Evolutionary conservation across 2,888 invertebrate genomes (phyloP).

Genomic region (Noctua comes): DNA sequence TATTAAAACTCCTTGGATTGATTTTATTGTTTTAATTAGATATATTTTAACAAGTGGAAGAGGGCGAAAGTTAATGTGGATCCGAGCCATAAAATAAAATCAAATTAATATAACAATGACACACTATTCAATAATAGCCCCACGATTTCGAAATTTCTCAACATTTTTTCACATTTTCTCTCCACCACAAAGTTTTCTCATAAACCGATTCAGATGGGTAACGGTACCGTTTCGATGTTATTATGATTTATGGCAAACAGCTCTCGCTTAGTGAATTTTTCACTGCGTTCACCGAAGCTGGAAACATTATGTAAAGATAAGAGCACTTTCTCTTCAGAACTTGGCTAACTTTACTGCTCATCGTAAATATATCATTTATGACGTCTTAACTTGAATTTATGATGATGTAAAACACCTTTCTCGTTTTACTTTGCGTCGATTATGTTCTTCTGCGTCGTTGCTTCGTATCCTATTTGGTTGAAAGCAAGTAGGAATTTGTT

Average conservation of each 20-base stretch:
- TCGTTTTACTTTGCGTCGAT: constrained; percentile 47
- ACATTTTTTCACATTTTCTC: constrained; percentile 46
- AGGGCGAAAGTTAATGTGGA: neutral
- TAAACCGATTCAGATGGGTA: constrained; percentile 60
- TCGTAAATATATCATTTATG: constrained; percentile 63
- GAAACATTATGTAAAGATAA: constrained; percentile 70
- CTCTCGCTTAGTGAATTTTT: constrained; percentile 70
- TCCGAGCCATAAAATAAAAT: neutral
- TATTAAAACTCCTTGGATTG: neutral
- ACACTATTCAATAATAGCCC: neutral
- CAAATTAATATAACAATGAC: constrained; percentile 10
- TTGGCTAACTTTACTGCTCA: constrained; percentile 47
- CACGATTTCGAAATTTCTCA: constrained; percentile 32
- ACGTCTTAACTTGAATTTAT: constrained; percentile 54
- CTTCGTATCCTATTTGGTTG: constrained; percentile 19
- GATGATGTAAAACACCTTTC: constrained; percentile 61
- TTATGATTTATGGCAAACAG: constrained; percentile 70
- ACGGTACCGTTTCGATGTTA: constrained; percentile 56
- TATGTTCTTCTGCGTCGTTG: constrained; percentile 17
- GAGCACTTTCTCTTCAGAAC: constrained; percentile 60
- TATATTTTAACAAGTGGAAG: neutral
- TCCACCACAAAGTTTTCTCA: constrained; percentile 59
- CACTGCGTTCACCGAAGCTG: constrained; percentile 59
- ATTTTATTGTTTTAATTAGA: neutral
- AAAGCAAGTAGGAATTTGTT: constrained; percentile 2